Percentiles rank a stretch among this genome's conserved stretches.
Conservation (phyloP, 2,113 vertebrate species). For the Jaculus jaculus region DNA sequence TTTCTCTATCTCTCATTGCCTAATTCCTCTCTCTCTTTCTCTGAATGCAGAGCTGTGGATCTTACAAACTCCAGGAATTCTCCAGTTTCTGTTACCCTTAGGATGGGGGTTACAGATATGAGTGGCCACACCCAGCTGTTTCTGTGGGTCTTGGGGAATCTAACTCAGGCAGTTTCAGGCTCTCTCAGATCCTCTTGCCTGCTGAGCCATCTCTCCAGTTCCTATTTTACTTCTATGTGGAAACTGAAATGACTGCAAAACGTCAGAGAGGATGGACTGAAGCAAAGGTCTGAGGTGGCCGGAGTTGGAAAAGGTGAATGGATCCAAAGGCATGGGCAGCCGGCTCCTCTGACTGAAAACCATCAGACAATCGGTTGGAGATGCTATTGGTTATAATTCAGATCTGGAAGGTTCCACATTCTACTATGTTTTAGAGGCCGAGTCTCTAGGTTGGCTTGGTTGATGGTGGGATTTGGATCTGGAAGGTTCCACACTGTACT, state of each 20-base stretch:
- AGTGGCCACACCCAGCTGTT: not conserved
- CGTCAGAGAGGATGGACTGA: not conserved
- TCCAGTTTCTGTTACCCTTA: not conserved
- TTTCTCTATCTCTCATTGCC: not conserved
- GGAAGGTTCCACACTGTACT: not conserved
- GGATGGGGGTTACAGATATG: too few relatives aligned
- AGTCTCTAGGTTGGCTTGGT: not conserved
- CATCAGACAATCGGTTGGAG: too few relatives aligned
- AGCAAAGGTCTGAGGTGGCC: not conserved
- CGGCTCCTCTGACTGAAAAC: not conserved
- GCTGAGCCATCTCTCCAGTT: too few relatives aligned
- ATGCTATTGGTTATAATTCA: too few relatives aligned
- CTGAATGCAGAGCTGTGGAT: too few relatives aligned
- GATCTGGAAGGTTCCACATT: not conserved
- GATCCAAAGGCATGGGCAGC: not conserved
- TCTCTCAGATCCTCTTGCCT: too few relatives aligned
- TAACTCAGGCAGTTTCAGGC: not conserved
- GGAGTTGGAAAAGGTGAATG: not conserved
- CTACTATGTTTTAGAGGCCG: not conserved
- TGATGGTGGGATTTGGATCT: not conserved
- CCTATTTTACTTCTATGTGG: conserved; percentile 12
- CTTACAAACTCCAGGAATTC: not conserved
- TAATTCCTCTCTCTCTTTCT: too few relatives aligned
- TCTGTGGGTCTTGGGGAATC: not conserved
- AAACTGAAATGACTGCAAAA: not conserved